Base-by-base conservation (phyloP, 2,113 vertebrate genomes). In the Etia nguti region DNA sequence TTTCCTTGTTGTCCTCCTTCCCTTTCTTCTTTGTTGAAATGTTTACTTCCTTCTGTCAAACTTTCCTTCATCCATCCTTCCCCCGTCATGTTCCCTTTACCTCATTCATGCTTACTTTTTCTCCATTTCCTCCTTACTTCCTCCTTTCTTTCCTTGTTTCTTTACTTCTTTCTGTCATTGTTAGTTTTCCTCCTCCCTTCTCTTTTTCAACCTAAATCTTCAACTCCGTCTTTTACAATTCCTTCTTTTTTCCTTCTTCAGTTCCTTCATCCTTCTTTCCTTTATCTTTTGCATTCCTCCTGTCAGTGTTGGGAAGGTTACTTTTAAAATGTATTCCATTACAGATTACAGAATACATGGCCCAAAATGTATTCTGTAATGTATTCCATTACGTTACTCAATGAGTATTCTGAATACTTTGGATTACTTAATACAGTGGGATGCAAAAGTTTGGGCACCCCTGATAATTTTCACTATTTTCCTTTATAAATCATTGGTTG, bases 211-310 rank as follows among this genome's bases (percentile, higher is more conserved):
- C 59, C 59, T 36, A 36, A 36, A 62, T 20, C 60, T 65, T 43
- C 62, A n/a, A 1, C 12, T 22, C 4, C 0, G 0, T 70, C n/a
- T 70, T 65, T 38, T 38, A n/a, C 15, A 22, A 68, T 68, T 24
- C 7, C 62, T 70, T 43, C 65, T 15, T 70, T 16, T 3, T 70
- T 70, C 38, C 65, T 24, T 1, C n/a, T 24, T 70, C n/a, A 15
- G 11, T 24, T 43, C 13, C 38, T 24, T 16, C n/a, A 7, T 62
- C 10, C 18, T 20, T 10, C 15, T n/a, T 22, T 68, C 36, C 34
- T 41, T 65, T 2, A 4, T 38, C 2, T 12, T n/a, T 41, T 68
- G 6, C 62, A 3, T 22, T 15, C 11, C 11, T 41, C 36, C 11
- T 52, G 20, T 48, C 2, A n/a, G n/a, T n/a, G n/a, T n/a, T n/a